Base-by-base conservation (phyloP, 2,797 vertebrate species). In the Tiaroga cobitis region DNA sequence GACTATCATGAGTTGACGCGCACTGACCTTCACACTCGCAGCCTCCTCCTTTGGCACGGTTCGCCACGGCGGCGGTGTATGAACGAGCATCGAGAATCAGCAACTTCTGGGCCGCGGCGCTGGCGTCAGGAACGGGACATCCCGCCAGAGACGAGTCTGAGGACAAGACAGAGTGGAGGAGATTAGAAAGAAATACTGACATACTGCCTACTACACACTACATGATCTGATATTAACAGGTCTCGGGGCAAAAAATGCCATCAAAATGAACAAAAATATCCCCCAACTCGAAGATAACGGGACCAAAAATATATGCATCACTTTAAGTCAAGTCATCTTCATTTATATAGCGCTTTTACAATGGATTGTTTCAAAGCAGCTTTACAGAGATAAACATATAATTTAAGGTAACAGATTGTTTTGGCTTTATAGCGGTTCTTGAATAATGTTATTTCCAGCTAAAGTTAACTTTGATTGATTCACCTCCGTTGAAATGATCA, bases 1-100 rank as follows among this genome's bases (percentile, higher is more conserved):
- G 24, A 5, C 54, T 2, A 10, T 24, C 54, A 54, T 15, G 9
- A 56, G 5, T 24, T 49, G 32, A 4, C 3, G 11, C 13, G 8
- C 5, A 88, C 94, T 85, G 87, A 99, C 98, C 98, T 97, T 99
- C 98, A 63, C 98, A 99, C 89, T 99, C 98, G 0, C 98, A 99
- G 90, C 98, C 98, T 0, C 98, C 98, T 15, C 98, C 98, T 92
- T 99, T 99, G 63, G 98, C 98, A 70, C 98, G 94, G 94, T 99
- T 99, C 80, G 98, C 98, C 88, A 99, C 98, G 0, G 98, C 98
- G 0, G 98, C 98, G 0, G 98, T 99, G 92, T 99, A 99, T 21
- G 98, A 99, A 79, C 98, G 96, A 59, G 98, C 98, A 34, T 99
- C 98, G 61, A 99, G 94, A 87, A 99, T 99, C 90, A 99, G 95